These are phyloP conservation scores for Xanthorhoe designata DNA, from an alignment of 2,888 invertebrate species.

Conservation along the genomic window DNA sequence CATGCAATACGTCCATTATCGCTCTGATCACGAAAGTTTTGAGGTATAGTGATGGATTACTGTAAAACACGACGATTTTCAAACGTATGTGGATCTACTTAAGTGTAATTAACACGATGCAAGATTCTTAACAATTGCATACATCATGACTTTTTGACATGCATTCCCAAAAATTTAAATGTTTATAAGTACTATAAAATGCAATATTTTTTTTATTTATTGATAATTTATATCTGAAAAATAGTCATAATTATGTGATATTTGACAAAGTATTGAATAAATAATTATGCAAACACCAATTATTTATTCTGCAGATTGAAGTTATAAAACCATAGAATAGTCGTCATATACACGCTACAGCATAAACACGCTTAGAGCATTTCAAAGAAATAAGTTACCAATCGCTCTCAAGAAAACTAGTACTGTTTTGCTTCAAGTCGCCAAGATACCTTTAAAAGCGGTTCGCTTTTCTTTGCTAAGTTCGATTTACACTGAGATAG, in stretches of 20 bases:
- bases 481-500: conserved; percentile 7
- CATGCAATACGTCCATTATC: conserved; percentile 31
- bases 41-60: neutral
- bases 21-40: conserved; percentile 11
- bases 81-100: neutral
- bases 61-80: neutral
- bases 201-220: too few relatives aligned
- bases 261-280: too few relatives aligned
- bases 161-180: too few relatives aligned
- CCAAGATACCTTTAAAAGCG: conserved; percentile 12
- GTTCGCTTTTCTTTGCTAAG: conserved; percentile 23
- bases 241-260: too few relatives aligned
- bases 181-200: too few relatives aligned
- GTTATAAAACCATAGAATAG: neutral
- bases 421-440: neutral
- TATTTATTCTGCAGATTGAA: neutral
- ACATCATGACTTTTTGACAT: too few relatives aligned
- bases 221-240: too few relatives aligned
- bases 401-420: neutral
- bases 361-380: neutral
- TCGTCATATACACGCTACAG: neutral
- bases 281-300: too few relatives aligned
- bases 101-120: too few relatives aligned
- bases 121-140: too few relatives aligned
- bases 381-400: neutral